phyloP scores from a whole-genome alignment of 2,113 vertebrate genomes.

The Lonchura striata region DNA sequence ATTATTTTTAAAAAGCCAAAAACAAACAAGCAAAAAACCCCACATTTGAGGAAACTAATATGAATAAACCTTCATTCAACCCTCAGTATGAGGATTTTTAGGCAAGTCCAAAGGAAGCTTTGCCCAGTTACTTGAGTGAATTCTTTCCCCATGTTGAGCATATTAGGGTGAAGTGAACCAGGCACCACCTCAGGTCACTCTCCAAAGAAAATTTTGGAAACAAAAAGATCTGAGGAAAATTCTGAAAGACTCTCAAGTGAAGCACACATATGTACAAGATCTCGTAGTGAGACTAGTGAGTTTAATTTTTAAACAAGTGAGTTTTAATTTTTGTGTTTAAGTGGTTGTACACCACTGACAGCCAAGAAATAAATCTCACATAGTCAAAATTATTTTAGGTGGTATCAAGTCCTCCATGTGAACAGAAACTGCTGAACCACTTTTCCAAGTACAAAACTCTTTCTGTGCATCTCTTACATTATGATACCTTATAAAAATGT shows the following conservation, averaged over 20 bases:
- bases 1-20: background rate
- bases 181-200: background rate
- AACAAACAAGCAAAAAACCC: background rate
- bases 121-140: background rate
- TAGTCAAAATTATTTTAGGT: background rate
- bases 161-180: background rate
- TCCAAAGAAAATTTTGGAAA: background rate
- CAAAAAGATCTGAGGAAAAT: background rate
- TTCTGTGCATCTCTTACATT: background rate
- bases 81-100: background rate
- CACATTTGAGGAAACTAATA: background rate
- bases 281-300: background rate
- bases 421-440: background rate
- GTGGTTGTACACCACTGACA: background rate
- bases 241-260: background rate
- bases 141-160: background rate
- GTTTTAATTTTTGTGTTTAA: background rate
- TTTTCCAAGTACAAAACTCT: background rate
- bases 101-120: background rate
- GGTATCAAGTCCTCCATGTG: fast-evolving
- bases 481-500: background rate
- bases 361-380: background rate
- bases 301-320: background rate
- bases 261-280: background rate
- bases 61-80: background rate